Percentiles rank a stretch among this genome's conserved stretches.
Evolutionary conservation across 2,797 vertebrate genomes (phyloP).

Genomic region (Sebastes aleutianus): DNA sequence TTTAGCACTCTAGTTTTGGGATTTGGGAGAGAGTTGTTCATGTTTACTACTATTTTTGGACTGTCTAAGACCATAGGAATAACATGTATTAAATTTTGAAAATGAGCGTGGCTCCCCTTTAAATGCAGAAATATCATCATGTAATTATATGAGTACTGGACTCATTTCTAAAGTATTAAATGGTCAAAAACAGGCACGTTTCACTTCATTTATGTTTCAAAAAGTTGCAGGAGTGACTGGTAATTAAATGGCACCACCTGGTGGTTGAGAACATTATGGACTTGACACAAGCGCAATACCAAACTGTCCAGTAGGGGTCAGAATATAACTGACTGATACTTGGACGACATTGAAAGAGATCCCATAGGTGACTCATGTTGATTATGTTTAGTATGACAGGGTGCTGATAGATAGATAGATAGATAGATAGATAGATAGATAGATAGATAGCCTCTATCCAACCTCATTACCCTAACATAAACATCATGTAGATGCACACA

Average conservation of each 20-base stretch:
- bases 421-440: background rate
- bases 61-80: too few species aligned
- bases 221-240: background rate
- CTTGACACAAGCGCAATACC: background rate
- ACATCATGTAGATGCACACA: background rate
- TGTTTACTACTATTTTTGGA: too few species aligned
- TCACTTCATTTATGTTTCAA: background rate
- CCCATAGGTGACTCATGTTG: background rate
- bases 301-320: conserved; percentile 54
- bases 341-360: background rate
- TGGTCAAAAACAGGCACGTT: background rate
- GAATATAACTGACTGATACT: background rate
- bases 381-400: background rate
- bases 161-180: background rate
- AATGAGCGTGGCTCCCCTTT: accelerated
- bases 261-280: conserved; percentile 1
- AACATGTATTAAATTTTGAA: too few species aligned
- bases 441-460: background rate
- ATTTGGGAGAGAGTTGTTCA: too few species aligned
- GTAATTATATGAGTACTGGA: background rate
- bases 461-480: background rate
- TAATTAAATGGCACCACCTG: conserved; percentile 44
- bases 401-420: background rate
- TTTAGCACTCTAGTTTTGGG: too few species aligned
- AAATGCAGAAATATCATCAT: background rate